These are phyloP conservation scores for Tolmerus cingulatus DNA, from an alignment of 2,888 invertebrate species.

Conservation along the genomic window DNA sequence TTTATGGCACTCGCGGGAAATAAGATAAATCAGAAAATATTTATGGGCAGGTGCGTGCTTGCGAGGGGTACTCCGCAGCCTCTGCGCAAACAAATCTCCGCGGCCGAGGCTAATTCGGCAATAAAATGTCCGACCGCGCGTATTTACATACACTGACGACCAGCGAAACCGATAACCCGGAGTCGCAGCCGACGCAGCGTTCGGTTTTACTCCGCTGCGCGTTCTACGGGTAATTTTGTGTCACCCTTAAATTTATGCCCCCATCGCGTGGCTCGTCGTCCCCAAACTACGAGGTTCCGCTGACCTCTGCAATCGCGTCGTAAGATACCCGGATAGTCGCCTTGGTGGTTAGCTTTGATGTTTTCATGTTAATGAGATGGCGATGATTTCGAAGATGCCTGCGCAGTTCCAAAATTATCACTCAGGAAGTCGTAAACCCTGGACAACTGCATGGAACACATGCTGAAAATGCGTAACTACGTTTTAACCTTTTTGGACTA, in stretches of 20 bases:
- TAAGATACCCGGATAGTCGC: background rate
- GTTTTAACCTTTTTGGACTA: background rate
- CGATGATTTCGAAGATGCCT: background rate
- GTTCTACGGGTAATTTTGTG: background rate
- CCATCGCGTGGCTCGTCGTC: background rate
- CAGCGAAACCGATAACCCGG: background rate
- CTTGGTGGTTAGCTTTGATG: background rate
- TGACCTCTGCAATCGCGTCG: background rate
- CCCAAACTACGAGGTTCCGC: background rate
- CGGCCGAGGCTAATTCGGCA: background rate
- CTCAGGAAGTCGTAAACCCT: background rate
- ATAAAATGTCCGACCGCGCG: background rate
- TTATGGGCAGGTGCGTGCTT: background rate
- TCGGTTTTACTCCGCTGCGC: background rate
- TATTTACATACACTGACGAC: background rate
- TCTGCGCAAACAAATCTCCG: background rate
- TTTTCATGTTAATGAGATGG: background rate
- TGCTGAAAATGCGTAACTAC: background rate
- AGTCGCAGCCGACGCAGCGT: background rate
- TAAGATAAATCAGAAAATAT: background rate
- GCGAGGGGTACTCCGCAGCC: background rate
- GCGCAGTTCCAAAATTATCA: background rate
- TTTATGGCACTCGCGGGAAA: background rate
- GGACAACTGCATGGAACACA: background rate
- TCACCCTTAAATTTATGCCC: background rate